Percentiles rank a stretch among this genome's conserved stretches.
Evolutionary conservation across 2,797 vertebrate species (phyloP).

Genomic region (Garrulus glandarius): DNA sequence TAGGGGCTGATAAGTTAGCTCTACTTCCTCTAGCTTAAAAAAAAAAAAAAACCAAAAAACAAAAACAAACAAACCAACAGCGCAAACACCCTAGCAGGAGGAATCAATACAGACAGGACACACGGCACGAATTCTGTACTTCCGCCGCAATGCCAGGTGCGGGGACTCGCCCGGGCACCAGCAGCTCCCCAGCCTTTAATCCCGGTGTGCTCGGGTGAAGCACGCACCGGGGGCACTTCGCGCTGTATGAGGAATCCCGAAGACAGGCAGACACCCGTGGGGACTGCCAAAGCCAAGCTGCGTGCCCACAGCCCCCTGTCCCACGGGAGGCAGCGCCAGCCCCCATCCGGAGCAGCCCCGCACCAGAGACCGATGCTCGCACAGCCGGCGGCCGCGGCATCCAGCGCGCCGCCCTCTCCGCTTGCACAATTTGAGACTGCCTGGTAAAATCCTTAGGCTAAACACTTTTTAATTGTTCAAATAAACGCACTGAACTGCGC

Average conservation of each 20-base stretch:
- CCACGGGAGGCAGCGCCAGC: not conserved
- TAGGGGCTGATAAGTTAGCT: too few species aligned
- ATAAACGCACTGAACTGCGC: not conserved
- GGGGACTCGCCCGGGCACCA: not conserved
- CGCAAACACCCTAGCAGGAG: not conserved
- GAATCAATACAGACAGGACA: not conserved
- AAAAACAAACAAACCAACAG: not conserved
- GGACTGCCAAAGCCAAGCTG: not conserved
- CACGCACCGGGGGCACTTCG: not conserved
- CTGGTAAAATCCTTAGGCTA: not conserved
- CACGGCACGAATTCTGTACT: fast-evolving
- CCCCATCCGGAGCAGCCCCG: not conserved
- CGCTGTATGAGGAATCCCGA: too few species aligned
- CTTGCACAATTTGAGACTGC: not conserved
- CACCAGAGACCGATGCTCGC: not conserved
- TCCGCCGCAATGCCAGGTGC: fast-evolving
- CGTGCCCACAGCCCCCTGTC: not conserved
- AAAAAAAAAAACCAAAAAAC: too few species aligned
- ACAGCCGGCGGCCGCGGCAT: not conserved
- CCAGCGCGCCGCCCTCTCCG: not conserved
- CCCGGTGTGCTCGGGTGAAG: not conserved
- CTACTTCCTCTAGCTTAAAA: not conserved
- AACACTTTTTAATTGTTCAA: not conserved
- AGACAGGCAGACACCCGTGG: not conserved
- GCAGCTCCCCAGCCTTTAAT: not conserved